Percentiles rank a stretch among this genome's conserved stretches.
Evolutionary conservation across 2,888 invertebrate species (phyloP).

Genomic region (Diarsia brunnea): DNA sequence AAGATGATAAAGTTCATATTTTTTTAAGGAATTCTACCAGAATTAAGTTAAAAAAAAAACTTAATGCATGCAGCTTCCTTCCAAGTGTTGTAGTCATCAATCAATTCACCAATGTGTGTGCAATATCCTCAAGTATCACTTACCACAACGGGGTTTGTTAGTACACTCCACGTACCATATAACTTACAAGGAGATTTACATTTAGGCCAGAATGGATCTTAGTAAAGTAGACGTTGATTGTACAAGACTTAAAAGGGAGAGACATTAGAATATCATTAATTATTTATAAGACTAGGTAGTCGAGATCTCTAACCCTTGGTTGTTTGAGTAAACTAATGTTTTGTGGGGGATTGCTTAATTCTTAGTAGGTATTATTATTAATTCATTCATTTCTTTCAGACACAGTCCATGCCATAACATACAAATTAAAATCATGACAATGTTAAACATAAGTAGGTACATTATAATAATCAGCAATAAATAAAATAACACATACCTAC

Average conservation of each 20-base stretch:
- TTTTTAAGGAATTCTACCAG: background rate
- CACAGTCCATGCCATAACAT: too few relatives aligned
- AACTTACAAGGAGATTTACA: constrained; percentile 8
- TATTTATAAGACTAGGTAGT: constrained; percentile 39
- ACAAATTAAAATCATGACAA: too few relatives aligned
- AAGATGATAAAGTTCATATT: background rate
- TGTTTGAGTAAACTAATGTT: background rate
- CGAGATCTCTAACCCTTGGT: constrained; percentile 19
- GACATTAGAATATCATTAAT: constrained; percentile 32
- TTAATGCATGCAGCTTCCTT: constrained; percentile 34
- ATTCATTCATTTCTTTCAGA: too few relatives aligned
- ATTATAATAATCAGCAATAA: too few relatives aligned
- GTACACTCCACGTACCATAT: background rate
- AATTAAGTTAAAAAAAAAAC: constrained; percentile 2
- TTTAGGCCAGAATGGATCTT: constrained; percentile 13
- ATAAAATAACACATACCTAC: too few relatives aligned
- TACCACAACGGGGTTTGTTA: constrained; percentile 3
- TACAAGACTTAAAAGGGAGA: constrained; percentile 11
- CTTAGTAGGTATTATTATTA: too few relatives aligned
- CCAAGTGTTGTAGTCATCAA: constrained; percentile 7
- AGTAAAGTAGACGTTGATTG: background rate
- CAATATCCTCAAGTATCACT: constrained; percentile 43
- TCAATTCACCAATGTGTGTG: constrained; percentile 11
- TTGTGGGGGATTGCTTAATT: background rate
- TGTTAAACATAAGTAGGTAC: too few relatives aligned